Conservation (phyloP, 1,140 invertebrate species). For the Parasteatoda tepidariorum region DNA sequence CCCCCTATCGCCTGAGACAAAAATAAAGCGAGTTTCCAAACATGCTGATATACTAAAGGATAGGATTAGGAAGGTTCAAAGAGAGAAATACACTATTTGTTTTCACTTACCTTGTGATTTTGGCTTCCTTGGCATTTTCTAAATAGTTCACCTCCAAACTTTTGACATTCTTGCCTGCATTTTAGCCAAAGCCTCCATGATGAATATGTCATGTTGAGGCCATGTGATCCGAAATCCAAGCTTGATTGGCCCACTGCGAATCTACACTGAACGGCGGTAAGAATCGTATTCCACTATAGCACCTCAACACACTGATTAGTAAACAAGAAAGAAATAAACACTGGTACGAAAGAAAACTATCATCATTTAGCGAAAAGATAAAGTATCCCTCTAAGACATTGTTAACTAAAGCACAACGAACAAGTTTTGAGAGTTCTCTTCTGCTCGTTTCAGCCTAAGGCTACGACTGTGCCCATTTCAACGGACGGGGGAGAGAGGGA, state of each 20-base stretch:
- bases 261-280: constrained; percentile 13
- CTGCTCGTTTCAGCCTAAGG: constrained; percentile 48
- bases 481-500: constrained; percentile 38
- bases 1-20: constrained; percentile 24
- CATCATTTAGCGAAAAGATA: constrained; percentile 6
- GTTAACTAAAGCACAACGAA: constrained; percentile 25
- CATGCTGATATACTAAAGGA: background rate
- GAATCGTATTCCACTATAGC: constrained; percentile 38
- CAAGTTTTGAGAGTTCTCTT: constrained; percentile 52
- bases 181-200: constrained; percentile 55
- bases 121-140: constrained; percentile 60
- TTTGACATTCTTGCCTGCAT: constrained; percentile 61
- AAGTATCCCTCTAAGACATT: constrained; percentile 48
- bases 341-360: constrained; percentile 23
- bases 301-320: background rate
- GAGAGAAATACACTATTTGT: background rate
- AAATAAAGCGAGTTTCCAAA: constrained; percentile 36
- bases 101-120: constrained; percentile 44
- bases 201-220: constrained; percentile 61
- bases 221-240: constrained; percentile 57
- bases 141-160: constrained; percentile 60
- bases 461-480: constrained; percentile 57
- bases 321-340: background rate
- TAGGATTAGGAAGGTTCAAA: background rate
- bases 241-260: constrained; percentile 37